Evolutionary conservation across 2,113 vertebrate species (phyloP), one percentile per base, ranked within the genome.

Genomic region (Diphyllodes magnificus): DNA sequence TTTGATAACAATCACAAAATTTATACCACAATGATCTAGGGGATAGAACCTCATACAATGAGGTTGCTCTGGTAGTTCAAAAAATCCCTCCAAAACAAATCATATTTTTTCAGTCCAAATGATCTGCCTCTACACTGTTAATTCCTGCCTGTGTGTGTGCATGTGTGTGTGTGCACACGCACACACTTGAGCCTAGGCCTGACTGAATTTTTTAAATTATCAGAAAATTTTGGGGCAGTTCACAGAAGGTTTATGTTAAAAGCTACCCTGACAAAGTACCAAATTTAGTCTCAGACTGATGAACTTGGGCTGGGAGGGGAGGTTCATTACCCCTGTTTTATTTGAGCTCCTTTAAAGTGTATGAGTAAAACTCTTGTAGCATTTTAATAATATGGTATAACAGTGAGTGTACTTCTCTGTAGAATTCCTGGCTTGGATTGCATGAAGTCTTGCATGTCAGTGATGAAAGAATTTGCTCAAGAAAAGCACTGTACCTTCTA

Each of bases 161-260:
- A 9, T 35, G 14, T 35, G 7, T 40, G 11, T 50, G 6, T 9
- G 3, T 5, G 5, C 4, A 4, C 21, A 5, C 2, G 3, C 35
- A 11, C 10, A 6, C 51, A 31, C 42, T 56, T 59, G 31, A 86
- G 19, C 77, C 37, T 28, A 40, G 57, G 33, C 21, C 44, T 88
- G 37, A 15, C 40, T 54, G 77, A 91, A 42, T 73, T 76, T 69
- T 33, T 39, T 1, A 16, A 65, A 39, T 40, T 57, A 21, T 11
- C 40, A 27, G 28, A 65, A 88, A 50, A 54, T 40, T 88, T 81
- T 20, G 21, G n/a, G n/a, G 54, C 47, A 66, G 35, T 42, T 93
- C 56, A 54, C 23, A 40, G 40, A 66, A 89, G 12, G 40, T 78
- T 86, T 47, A 20, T 84, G 30, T 78, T 78, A 75, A 81, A 93